Percentiles rank a stretch among this genome's conserved stretches.
These are phyloP conservation scores for Eretmocerus hayati DNA, from an alignment of 2,888 invertebrate genomes.

Conservation along the genomic window DNA sequence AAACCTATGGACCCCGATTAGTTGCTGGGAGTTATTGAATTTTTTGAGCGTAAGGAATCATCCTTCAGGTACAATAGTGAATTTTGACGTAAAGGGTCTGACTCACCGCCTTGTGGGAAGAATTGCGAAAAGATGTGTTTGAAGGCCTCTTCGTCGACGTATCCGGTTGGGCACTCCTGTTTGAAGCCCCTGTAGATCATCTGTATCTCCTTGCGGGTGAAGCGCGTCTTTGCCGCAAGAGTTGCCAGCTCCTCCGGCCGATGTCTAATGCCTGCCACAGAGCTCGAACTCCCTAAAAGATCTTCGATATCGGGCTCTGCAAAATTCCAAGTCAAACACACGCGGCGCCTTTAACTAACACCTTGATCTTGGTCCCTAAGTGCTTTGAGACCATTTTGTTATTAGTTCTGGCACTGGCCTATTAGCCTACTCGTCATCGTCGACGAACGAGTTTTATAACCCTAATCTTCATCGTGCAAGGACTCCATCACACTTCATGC, in stretches of 20 bases:
- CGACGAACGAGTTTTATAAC: too few species aligned
- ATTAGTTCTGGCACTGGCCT: too few species aligned
- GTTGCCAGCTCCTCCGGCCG: conserved; percentile 74
- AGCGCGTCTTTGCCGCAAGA: conserved; percentile 70
- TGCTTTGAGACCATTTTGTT: too few species aligned
- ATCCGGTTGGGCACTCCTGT: conserved; percentile 80
- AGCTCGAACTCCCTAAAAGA: conserved; percentile 46
- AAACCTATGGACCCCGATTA: too few species aligned
- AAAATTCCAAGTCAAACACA: conserved; percentile 35
- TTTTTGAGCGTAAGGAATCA: too few species aligned
- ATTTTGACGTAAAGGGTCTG: too few species aligned
- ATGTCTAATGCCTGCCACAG: conserved; percentile 56
- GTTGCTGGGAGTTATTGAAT: too few species aligned
- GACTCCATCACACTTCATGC: too few species aligned
- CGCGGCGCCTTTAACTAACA: conserved; percentile 14
- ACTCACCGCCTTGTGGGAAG: conserved; percentile 79
- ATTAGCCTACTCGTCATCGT: too few species aligned
- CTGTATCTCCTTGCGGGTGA: conserved; percentile 77
- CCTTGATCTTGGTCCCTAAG: conserved; percentile 14
- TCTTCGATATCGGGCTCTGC: conserved; percentile 69
- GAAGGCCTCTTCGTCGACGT: conserved; percentile 82
- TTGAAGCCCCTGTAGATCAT: conserved; percentile 87
- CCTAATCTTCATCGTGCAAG: too few species aligned
- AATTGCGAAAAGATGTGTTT: conserved; percentile 84
- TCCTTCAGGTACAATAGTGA: too few species aligned